Evolutionary conservation across 92 coral and sea anemone genomes (phyloP).

Genomic region (Porites rus): DNA sequence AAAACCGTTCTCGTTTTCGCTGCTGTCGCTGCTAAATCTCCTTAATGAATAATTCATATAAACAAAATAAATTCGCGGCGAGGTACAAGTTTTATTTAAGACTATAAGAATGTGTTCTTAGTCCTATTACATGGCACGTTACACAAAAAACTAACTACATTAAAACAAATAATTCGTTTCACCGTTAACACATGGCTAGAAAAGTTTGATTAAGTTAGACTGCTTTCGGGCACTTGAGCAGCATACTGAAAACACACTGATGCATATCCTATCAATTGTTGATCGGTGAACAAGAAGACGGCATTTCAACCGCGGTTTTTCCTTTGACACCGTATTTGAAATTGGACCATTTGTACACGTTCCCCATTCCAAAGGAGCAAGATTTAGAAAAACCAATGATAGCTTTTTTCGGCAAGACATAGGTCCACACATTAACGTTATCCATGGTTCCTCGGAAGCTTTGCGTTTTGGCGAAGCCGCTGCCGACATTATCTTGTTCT

Average conservation of each 20-base stretch:
- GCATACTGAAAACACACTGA: neutral
- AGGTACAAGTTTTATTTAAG: too few relatives aligned
- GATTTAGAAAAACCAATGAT: constrained; percentile 62
- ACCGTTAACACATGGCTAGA: too few relatives aligned
- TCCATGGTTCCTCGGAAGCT: constrained; percentile 81
- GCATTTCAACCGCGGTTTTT: neutral
- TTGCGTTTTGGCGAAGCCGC: constrained; percentile 42
- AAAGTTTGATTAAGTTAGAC: neutral
- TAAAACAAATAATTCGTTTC: too few relatives aligned
- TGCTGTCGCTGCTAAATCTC: too few relatives aligned
- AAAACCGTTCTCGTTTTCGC: too few relatives aligned
- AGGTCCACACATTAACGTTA: constrained; percentile 82
- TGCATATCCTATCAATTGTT: neutral
- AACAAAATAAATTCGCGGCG: too few relatives aligned
- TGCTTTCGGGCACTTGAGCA: neutral
- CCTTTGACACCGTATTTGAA: constrained; percentile 1
- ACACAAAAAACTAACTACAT: too few relatives aligned
- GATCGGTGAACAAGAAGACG: neutral
- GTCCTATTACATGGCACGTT: too few relatives aligned
- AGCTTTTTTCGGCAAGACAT: constrained; percentile 58
- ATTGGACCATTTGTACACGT: constrained; percentile 31
- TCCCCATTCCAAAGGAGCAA: constrained; percentile 74
- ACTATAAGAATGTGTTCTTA: too few relatives aligned
- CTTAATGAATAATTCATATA: too few relatives aligned
- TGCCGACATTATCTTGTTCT: constrained; percentile 82